phyloP scores from a whole-genome alignment of 2,797 vertebrate genomes.

The Urophycis tenuis region DNA sequence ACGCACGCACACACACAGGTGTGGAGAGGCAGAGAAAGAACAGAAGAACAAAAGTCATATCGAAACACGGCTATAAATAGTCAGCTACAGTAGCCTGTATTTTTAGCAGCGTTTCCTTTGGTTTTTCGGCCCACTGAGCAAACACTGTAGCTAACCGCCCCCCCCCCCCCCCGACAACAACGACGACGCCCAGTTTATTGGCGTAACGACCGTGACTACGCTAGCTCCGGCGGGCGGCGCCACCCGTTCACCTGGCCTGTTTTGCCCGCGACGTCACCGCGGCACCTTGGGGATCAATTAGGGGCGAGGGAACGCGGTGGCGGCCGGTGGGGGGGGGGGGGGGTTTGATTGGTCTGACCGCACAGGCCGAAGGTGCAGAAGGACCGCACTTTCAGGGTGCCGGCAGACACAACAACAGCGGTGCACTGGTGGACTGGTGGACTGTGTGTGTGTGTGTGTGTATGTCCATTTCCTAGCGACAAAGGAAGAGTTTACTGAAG shows the following conservation, averaged over 20 bases:
- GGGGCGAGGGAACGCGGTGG: constrained; percentile 20
- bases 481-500: no score
- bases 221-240: neutral
- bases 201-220: neutral
- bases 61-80: constrained; percentile 60
- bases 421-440: no score
- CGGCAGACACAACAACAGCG: no score
- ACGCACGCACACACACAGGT: constrained; percentile 18
- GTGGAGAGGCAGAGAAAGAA: neutral
- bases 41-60: neutral
- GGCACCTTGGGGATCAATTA: constrained; percentile 50
- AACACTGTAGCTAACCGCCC: constrained; percentile 25
- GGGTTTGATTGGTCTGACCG: neutral
- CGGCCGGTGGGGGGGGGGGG: constrained; percentile 13
- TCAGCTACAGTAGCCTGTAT: constrained; percentile 30
- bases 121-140: constrained; percentile 50
- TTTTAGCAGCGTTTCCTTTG: constrained; percentile 39
- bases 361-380: no score
- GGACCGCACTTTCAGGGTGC: no score
- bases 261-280: constrained; percentile 15
- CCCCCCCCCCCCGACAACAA: neutral
- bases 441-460: no score
- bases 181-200: no score
- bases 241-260: constrained; percentile 7
- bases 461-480: no score